phyloP scores from a whole-genome alignment of 2,113 vertebrate genomes.

The Rallus limicola region DNA sequence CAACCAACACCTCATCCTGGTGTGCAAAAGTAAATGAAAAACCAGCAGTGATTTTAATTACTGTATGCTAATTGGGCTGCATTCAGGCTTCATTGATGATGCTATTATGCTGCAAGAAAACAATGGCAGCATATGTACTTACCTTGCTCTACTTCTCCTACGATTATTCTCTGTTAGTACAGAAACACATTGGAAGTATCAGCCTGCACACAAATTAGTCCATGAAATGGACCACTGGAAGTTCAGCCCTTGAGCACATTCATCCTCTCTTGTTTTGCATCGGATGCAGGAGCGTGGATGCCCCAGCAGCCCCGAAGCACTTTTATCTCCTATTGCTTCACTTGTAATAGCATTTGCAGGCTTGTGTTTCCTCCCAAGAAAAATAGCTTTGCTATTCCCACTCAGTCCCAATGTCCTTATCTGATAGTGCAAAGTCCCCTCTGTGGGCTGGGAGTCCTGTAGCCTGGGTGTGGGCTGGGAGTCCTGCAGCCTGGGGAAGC shows the following conservation, averaged over 20 bases:
- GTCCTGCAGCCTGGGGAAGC: background rate
- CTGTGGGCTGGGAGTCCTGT: accelerated
- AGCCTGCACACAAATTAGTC: background rate
- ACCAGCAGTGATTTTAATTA: conserved; percentile 57
- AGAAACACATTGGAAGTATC: background rate
- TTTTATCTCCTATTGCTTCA: background rate
- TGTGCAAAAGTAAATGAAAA: conserved; percentile 28
- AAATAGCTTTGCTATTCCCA: background rate
- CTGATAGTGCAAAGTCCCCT: background rate
- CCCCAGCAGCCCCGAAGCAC: background rate
- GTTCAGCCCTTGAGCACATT: background rate
- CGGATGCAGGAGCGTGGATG: background rate
- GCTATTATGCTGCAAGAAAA: conserved; percentile 57
- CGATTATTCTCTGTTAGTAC: conserved; percentile 21
- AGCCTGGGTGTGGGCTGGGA: background rate
- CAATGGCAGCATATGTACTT: conserved; percentile 58
- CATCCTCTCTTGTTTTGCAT: background rate
- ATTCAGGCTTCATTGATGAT: conserved; percentile 66
- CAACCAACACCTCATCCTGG: background rate
- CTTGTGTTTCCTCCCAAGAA: background rate
- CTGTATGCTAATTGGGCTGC: conserved; percentile 54
- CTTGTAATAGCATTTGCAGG: background rate
- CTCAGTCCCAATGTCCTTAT: background rate
- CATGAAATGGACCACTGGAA: conserved; percentile 14
- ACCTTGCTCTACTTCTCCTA: conserved; percentile 48